phyloP scores from a whole-genome alignment of 1,140 invertebrate species.

The Eciton burchellii region DNA sequence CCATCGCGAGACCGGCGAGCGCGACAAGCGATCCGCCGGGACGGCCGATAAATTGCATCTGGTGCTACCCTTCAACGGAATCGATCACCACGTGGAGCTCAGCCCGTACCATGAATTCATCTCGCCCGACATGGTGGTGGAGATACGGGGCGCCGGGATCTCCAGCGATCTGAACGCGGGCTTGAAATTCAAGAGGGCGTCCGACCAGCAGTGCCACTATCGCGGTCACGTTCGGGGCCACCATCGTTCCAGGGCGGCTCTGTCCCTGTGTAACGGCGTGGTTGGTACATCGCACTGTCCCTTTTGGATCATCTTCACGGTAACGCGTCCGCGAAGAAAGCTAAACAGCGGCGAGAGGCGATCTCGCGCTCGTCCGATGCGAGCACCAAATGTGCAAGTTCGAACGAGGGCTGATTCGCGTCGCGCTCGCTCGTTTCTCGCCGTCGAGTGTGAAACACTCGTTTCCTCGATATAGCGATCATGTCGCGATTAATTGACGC shows the following conservation, averaged over 20 bases:
- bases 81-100: conserved; percentile 85
- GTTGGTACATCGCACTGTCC: conserved; percentile 82
- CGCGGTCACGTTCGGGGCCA: conserved; percentile 85
- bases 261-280: conserved; percentile 88
- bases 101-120: conserved; percentile 86
- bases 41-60: conserved; percentile 84
- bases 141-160: conserved; percentile 81
- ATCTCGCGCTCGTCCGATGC: no score
- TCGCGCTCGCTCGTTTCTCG: no score
- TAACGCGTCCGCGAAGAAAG: no score
- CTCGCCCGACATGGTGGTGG: conserved; percentile 86
- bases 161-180: conserved; percentile 72
- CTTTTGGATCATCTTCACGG: not conserved
- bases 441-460: no score
- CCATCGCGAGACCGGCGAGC: conserved; percentile 70
- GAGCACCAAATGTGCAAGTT: no score
- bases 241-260: conserved; percentile 85
- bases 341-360: no score
- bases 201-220: conserved; percentile 86
- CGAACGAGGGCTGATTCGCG: no score
- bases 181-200: conserved; percentile 68
- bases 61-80: conserved; percentile 83
- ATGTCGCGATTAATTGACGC: no score
- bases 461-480: no score
- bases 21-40: conserved; percentile 68